phyloP scores from a whole-genome alignment of 2,888 invertebrate species.

The Drosophila emarginata region DNA sequence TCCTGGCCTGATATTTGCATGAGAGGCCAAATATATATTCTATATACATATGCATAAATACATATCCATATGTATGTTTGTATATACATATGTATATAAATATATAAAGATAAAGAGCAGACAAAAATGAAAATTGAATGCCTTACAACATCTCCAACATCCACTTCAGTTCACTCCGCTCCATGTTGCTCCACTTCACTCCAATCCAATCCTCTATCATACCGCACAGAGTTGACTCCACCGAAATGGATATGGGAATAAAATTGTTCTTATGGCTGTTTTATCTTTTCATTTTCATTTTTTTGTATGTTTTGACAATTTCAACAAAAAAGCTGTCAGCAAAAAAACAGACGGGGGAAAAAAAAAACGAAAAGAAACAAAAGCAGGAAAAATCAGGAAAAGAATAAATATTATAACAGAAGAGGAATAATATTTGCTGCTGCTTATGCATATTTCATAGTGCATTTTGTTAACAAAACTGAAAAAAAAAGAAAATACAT shows the following conservation, averaged over 20 bases:
- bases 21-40: slow-evolving; percentile 47
- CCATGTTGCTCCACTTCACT: not conserved
- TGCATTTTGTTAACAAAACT: slow-evolving; percentile 46
- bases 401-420: slow-evolving; percentile 7
- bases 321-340: slow-evolving; percentile 65
- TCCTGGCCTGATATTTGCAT: slow-evolving; percentile 52
- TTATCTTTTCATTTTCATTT: slow-evolving; percentile 4
- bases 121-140: slow-evolving; percentile 70
- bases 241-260: slow-evolving; percentile 47
- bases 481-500: slow-evolving; percentile 13
- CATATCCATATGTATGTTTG: not conserved
- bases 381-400: not conserved
- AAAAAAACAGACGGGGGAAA: slow-evolving; percentile 1
- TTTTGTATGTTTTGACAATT: slow-evolving; percentile 48
- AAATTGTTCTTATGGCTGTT: slow-evolving; percentile 47
- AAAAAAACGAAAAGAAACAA: slow-evolving; percentile 35
- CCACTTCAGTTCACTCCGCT: not conserved
- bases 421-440: slow-evolving; percentile 11
- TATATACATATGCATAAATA: slow-evolving; percentile 8
- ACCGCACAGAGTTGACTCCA: slow-evolving; percentile 28
- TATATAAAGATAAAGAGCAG: slow-evolving; percentile 29
- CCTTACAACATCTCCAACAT: slow-evolving; percentile 49
- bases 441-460: slow-evolving; percentile 51
- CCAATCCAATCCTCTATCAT: not conserved
- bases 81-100: not conserved